Evolutionary conservation across 1,140 invertebrate genomes (phyloP).

Genomic region (Vollenhovia emeryi): DNA sequence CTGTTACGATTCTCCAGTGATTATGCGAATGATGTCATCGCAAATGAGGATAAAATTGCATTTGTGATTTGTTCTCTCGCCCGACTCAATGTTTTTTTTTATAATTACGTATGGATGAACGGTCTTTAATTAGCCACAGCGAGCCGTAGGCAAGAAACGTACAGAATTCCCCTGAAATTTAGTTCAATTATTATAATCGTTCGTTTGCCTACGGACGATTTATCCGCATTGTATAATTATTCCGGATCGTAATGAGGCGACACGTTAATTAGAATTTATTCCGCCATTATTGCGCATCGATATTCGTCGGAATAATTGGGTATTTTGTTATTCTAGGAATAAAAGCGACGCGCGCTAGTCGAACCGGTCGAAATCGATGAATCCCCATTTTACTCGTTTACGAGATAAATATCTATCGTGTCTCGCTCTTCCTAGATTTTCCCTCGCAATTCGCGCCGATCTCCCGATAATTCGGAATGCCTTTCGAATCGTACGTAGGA

Average conservation of each 20-base stretch:
- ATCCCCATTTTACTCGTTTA: background rate
- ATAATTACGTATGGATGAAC: constrained; percentile 35
- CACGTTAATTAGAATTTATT: constrained; percentile 52
- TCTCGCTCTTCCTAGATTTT: background rate
- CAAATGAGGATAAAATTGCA: background rate
- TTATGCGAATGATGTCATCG: background rate
- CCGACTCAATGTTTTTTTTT: constrained; percentile 14
- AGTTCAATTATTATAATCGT: constrained; percentile 48
- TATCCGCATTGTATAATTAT: constrained; percentile 54
- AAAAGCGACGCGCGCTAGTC: background rate
- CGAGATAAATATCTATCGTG: background rate
- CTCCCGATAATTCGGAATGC: background rate
- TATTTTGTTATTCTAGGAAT: constrained; percentile 28
- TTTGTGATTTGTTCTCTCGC: constrained; percentile 7
- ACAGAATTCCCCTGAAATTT: constrained; percentile 27
- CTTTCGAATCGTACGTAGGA: background rate
- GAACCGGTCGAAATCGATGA: background rate
- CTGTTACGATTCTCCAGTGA: too few relatives aligned
- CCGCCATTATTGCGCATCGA: constrained; percentile 35
- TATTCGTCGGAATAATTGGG: constrained; percentile 32
- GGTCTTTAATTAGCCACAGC: constrained; percentile 35
- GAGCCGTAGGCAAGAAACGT: constrained; percentile 38
- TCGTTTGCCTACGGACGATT: constrained; percentile 41
- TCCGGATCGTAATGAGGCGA: constrained; percentile 40
- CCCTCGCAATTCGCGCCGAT: background rate